Evolutionary conservation across 2,888 invertebrate species (phyloP), one percentile per base, ranked within the genome.

Genomic region (Pristionchus entomophagus): DNA sequence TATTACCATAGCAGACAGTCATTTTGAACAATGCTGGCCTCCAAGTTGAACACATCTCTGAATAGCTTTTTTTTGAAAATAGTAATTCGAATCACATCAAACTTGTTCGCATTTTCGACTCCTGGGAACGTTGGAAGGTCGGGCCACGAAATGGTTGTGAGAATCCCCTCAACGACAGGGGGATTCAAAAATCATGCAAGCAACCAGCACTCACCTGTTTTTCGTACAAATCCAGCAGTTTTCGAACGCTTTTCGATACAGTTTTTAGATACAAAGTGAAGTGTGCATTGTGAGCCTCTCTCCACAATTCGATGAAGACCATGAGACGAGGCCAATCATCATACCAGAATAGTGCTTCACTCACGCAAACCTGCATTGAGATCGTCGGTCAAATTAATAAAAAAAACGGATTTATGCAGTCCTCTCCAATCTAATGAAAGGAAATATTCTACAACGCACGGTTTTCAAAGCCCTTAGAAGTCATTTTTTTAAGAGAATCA

Each of bases 321-420:
- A 65, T 65, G 4, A 65, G 19, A n/a, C 65, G 65, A 65, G 65
- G 65, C 65, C 65, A 65, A 4, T 65, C 65, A 65, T 65, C 65
- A 35, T 35, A 65, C 65, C 65, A 65, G 17, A 65, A 65, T 5
- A 29, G 32, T 2, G 65, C 32, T 17, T 19, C 35, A 5, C 29
- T 35, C 29, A 65, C 26, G 65, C 65, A 65, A 14, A 65, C 65
- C 65, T 65, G 35, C 32, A 45, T 17, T 3, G 26, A n/a, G 5
- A 6, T 59, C 56, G 10, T 17, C 5, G 29, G 29, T 8, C 59
- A 2, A 59, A 26, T 12, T 22, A 26, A 14, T 10, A 59, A 29
- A 29, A 10, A 29, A 29, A 59, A 29, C 45, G 45, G 8, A 45
- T 45, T 10, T 45, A 45, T 45, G 8, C 45, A 45, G 45, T 10